These are phyloP conservation scores for Poecilia velifera DNA, from an alignment of 2,797 vertebrate genomes.

Conservation along the genomic window DNA sequence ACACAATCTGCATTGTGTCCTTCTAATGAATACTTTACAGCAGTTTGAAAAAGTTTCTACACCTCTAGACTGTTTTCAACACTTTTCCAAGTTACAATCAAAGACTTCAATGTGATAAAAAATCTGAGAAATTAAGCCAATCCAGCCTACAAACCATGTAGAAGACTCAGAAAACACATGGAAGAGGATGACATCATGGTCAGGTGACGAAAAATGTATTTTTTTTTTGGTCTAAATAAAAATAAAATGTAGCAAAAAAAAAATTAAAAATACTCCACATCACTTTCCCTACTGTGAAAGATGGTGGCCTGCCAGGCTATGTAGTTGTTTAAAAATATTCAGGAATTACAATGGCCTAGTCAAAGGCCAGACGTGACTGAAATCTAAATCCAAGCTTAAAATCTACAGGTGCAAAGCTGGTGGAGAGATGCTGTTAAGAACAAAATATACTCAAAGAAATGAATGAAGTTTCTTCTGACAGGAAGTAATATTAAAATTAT, in stretches of 20 bases:
- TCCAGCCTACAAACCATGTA: not conserved
- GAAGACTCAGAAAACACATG: not conserved
- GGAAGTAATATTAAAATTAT: not conserved
- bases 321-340: not conserved
- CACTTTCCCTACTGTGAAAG: not conserved
- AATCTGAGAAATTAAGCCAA: not conserved
- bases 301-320: not conserved
- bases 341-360: not conserved
- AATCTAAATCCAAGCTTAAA: not conserved
- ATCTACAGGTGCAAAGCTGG: not conserved
- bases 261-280: not conserved
- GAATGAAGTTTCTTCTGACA: not conserved
- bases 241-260: not conserved
- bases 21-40: not conserved
- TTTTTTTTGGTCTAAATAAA: not conserved
- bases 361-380: not conserved
- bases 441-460: not conserved
- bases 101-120: not conserved
- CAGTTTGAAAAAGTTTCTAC: not conserved
- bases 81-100: not conserved
- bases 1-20: conserved; percentile 28
- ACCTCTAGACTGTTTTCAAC: not conserved
- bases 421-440: not conserved
- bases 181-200: not conserved
- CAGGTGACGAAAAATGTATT: not conserved